These are phyloP conservation scores for Cheilosia soror DNA, from an alignment of 2,888 invertebrate genomes.

Conservation along the genomic window DNA sequence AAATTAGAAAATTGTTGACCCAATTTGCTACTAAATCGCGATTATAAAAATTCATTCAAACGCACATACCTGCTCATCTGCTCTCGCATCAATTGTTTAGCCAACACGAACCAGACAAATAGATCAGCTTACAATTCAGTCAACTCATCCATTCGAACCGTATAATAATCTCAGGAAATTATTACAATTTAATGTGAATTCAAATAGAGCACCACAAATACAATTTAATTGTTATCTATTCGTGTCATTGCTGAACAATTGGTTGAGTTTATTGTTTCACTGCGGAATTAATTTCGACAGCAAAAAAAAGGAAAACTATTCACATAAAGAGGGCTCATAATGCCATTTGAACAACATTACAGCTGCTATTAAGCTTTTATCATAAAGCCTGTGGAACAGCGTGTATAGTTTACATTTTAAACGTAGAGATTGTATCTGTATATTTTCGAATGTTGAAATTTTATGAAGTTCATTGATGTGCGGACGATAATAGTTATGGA, in stretches of 20 bases:
- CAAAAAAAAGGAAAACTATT: neutral
- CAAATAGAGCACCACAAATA: constrained; percentile 50
- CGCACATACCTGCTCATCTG: neutral
- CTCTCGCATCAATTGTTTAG: constrained; percentile 37
- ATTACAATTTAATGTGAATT: constrained; percentile 49
- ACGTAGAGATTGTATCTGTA: constrained; percentile 35
- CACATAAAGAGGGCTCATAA: constrained; percentile 1
- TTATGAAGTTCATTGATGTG: constrained; percentile 43
- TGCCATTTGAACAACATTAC: constrained; percentile 4
- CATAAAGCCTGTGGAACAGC: neutral
- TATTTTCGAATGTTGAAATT: constrained; percentile 52
- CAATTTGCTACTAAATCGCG: neutral
- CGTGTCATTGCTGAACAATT: constrained; percentile 56
- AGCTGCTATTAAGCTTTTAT: constrained; percentile 1
- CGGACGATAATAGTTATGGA: constrained; percentile 22
- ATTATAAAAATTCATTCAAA: too few relatives aligned
- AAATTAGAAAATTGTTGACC: constrained; percentile 15
- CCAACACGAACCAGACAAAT: constrained; percentile 12
- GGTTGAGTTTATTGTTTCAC: constrained; percentile 30
- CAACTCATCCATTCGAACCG: constrained; percentile 3
- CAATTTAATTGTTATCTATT: constrained; percentile 55
- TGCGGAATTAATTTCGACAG: constrained; percentile 11
- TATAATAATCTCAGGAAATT: constrained; percentile 40
- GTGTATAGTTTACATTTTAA: neutral
- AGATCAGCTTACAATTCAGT: neutral